Percentiles rank a stretch among this genome's conserved stretches.
Conservation (phyloP, 2,797 vertebrate species). For the Sibirionetta formosa region DNA sequence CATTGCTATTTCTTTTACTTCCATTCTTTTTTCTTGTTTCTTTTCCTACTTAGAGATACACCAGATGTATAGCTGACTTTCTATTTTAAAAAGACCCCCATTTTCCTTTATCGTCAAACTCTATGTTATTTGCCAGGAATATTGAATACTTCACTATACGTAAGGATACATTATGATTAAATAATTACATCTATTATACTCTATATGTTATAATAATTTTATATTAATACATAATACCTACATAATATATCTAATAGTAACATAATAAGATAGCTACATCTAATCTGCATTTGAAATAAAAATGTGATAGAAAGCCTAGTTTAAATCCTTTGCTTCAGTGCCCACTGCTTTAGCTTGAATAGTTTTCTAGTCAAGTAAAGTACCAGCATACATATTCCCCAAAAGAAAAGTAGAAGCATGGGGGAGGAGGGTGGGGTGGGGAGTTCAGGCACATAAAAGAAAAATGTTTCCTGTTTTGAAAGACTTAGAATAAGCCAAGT, state of each 20-base stretch:
- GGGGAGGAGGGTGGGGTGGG: too few relatives aligned
- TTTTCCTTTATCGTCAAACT: not conserved
- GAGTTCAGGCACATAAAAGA: not conserved
- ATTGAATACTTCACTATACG: too few relatives aligned
- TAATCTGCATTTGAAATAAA: not conserved
- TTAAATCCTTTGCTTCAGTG: not conserved
- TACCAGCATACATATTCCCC: not conserved
- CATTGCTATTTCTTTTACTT: not conserved
- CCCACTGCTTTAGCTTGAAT: not conserved
- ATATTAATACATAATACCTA: too few relatives aligned
- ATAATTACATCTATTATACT: too few relatives aligned
- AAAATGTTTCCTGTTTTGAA: not conserved
- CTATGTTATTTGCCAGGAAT: not conserved
- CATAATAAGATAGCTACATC: not conserved
- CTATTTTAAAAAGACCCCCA: not conserved
- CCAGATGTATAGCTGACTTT: not conserved
- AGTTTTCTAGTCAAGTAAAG: not conserved
- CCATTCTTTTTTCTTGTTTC: not conserved
- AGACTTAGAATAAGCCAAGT: not conserved
- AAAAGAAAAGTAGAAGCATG: not conserved
- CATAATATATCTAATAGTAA: not conserved
- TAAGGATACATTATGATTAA: too few relatives aligned
- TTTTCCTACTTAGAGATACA: not conserved
- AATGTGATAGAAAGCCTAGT: not conserved
- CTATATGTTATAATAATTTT: too few relatives aligned